Base-by-base conservation (phyloP, 1,140 invertebrate species). In the Bombus confusus region DNA sequence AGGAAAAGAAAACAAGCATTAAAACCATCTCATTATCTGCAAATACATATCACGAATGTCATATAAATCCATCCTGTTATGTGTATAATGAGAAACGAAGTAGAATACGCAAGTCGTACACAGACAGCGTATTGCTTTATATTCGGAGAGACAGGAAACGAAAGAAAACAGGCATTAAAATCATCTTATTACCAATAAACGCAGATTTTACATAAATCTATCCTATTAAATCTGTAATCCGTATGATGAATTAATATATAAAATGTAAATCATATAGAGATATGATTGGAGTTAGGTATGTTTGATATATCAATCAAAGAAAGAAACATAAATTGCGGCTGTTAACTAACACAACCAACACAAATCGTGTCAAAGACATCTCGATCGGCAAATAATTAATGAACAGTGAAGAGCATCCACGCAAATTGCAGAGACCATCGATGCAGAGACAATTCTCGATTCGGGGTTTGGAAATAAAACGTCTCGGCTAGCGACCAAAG, bases 391-490 rank as follows among this genome's bases (percentile, higher is more conserved):
- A 8, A 37, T 39, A 57, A 77, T 62, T 39, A 41, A 77, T 37
- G 22, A 37, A 37, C 1, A 28, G 47, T 22, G 28, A 62, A n/a
- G 2, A n/a, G 3, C 12, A 6, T 5, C 28, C 39, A n/a, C n/a
- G 66, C 15, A 62, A 62, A 41, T 72, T 59, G n/a, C 18, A 62
- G 52, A 34, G 15, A 41, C 64, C 5, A 34, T 71, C 43, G 43
- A 5, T 25, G 43, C 41, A 47, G 12, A 62, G 79, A 72, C 68
- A 68, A 68, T 52, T 76, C 68, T 83, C 62, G 81, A 83, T 64
- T 64, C 13, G 22, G 5, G 25, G 10, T 6, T 18, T 22, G 12
- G 3, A 39, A 59, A 72, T 62, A 47, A 47, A 72, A 41, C 52
- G 52, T 62, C 39, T 79, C 75, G 52, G 52, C 77, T 52, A 68